phyloP scores from a whole-genome alignment of 1,140 invertebrate species.

The Trichonephila inaurata region DNA sequence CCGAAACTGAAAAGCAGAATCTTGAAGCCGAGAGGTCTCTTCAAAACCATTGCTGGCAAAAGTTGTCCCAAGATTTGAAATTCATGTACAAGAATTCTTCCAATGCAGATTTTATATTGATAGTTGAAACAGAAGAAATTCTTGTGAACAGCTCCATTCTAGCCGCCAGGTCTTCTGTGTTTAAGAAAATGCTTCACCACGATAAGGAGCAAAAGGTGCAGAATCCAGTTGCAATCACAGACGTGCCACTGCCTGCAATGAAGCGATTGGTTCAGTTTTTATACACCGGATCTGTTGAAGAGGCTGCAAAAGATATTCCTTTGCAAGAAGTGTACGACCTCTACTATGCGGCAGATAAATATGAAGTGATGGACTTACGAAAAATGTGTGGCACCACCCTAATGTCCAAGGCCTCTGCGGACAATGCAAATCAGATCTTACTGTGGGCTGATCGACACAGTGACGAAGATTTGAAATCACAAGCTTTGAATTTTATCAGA shows the following conservation, averaged over 20 bases:
- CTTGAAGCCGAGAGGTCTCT: background rate
- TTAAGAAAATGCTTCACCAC: background rate
- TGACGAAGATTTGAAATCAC: background rate
- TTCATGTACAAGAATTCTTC: background rate
- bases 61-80: background rate
- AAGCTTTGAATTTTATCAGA: background rate
- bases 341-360: slow-evolving; percentile 4
- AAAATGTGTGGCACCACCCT: background rate
- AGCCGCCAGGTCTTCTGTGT: background rate
- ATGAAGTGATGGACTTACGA: background rate
- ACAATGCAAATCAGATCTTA: background rate
- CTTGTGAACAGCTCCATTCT: background rate
- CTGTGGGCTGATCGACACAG: background rate
- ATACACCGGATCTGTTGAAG: background rate
- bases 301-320: background rate
- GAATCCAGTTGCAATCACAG: background rate
- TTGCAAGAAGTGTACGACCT: background rate
- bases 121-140: background rate
- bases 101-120: background rate
- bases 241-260: background rate
- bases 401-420: background rate
- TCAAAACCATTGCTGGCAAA: background rate
- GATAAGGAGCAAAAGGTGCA: background rate
- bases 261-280: background rate
- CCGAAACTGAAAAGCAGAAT: background rate